Evolutionary conservation across 2,888 invertebrate species (phyloP), one percentile per base, ranked within the genome.

Genomic region (Papilio protenor): DNA sequence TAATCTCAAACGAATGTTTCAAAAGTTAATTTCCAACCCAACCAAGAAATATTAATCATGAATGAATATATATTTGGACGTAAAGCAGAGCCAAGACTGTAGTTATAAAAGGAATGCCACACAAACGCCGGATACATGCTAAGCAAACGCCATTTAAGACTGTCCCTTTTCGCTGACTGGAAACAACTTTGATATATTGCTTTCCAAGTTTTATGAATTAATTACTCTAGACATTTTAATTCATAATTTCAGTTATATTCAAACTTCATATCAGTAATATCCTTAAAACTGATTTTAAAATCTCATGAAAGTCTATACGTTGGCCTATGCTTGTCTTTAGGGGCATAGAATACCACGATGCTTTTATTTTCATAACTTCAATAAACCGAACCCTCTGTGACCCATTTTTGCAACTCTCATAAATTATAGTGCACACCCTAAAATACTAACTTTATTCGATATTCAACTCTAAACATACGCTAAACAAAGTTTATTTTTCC

Each of bases 91-190:
- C 66, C 66, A 66, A 66, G 66, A 33, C 66, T 8, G 33, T 23
- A 27, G 70, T 21, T 61, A 72, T 64, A 72, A 72, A 52, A 61
- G 76, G 76, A 76, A 70, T 45, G 57, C 75, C 75, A 61, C 76
- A 71, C 76, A 77, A 64, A 73, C 52, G 64, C 64, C 77, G 77
- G 52, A 77, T 73, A 73, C 10, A 21, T 12, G 18, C 45, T 72
- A 16, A 59, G 55, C 64, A 18, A 64, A 45, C 66, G n/a, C 66
- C 40, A 66, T 66, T 66, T 66, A 66, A 66, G 66, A 40, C 66
- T 66, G 66, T 66, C 66, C n/a, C 66, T 66, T 40, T 66, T 66
- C 40, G 40, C 40, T 40, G 3, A 66, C 40, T 66, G 10, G 66
- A 66, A 66, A 66, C 66, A 40, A 8, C 40, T 18, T 8, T 66